These are phyloP conservation scores for Geranospiza caerulescens DNA, from an alignment of 2,797 vertebrate species.

Conservation along the genomic window DNA sequence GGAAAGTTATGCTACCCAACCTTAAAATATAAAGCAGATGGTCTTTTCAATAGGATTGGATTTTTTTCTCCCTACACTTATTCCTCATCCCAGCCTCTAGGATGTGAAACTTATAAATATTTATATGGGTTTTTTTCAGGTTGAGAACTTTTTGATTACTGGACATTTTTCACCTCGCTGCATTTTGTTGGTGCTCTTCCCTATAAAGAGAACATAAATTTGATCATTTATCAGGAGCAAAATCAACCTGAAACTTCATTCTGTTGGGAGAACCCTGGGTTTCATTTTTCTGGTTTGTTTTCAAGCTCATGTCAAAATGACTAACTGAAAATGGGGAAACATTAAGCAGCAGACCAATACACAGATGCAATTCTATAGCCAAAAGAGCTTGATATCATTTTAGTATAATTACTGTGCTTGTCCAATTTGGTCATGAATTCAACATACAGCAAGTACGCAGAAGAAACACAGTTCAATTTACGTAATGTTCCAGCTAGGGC, in stretches of 20 bases:
- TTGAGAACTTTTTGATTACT: not conserved
- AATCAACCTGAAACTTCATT: not conserved
- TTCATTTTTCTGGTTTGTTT: not conserved
- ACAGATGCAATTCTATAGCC: not conserved
- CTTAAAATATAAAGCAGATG: slow-evolving; percentile 72
- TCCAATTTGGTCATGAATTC: not conserved
- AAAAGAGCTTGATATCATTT: not conserved
- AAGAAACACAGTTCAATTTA: not conserved
- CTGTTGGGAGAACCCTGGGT: not conserved
- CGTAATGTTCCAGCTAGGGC: not conserved
- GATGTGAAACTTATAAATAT: not conserved
- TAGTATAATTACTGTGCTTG: not conserved
- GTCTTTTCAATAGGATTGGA: not conserved
- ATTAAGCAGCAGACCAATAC: not conserved
- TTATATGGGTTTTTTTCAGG: not conserved
- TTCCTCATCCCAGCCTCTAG: not conserved
- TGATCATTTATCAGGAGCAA: not conserved
- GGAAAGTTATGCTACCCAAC: slow-evolving; percentile 46
- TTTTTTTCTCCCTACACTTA: not conserved
- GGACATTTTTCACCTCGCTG: not conserved
- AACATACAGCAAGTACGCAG: not conserved
- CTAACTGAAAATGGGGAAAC: not conserved
- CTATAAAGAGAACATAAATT: not conserved
- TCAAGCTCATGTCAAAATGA: not conserved
- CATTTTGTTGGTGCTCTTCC: not conserved